Evolutionary conservation across 2,888 invertebrate species (phyloP), one percentile per base, ranked within the genome.

Genomic region (Sacculina carcini): DNA sequence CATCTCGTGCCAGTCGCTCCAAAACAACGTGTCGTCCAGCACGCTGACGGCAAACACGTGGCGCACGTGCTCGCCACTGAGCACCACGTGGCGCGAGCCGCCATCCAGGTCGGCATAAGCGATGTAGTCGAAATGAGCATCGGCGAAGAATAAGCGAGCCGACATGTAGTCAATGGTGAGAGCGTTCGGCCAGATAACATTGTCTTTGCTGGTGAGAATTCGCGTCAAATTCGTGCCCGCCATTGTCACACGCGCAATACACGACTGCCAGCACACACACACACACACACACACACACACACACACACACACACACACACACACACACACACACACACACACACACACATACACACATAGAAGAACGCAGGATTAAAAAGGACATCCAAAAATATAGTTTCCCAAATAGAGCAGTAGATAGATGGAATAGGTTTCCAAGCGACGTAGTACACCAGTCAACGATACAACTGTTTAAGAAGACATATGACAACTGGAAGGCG

Each of bases 1-100:
- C 64, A 90, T 90, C 48, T 87, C 67, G 64, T 96, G 96, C 96
- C 98, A 98, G 64, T 98, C 98, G 1, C 92, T 87, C 92, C 94
- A 98, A 67, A 80, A 98, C 46, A 73, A 61, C 21, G 85, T 78
- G 60, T 94, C 90, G 61, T 94, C 96, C 64, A 98, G 94, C 0
- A 94, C 72, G 10, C 83, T 78, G 42, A 98, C 69, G 0, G 94
- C 92, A 61, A 92, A 98, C 0, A 94, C 89, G 64, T 98, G 96
- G 0, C 96, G 94, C 1, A 94, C 90, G 47, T 75, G 62, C 19
- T 58, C 58, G 0, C 86, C 86, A 0, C 79, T 78, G 3, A 90
- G 62, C 0, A 81, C 85, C 51, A 79, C 74, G 61, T 84, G 82
- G 4, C 86, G 72, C 62, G 87, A 79, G 56, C 74, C 75, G 2